Percentiles rank a stretch among this genome's conserved stretches.
These are phyloP conservation scores for Tiliacea citrago DNA, from an alignment of 2,888 invertebrate genomes.

Conservation along the genomic window DNA sequence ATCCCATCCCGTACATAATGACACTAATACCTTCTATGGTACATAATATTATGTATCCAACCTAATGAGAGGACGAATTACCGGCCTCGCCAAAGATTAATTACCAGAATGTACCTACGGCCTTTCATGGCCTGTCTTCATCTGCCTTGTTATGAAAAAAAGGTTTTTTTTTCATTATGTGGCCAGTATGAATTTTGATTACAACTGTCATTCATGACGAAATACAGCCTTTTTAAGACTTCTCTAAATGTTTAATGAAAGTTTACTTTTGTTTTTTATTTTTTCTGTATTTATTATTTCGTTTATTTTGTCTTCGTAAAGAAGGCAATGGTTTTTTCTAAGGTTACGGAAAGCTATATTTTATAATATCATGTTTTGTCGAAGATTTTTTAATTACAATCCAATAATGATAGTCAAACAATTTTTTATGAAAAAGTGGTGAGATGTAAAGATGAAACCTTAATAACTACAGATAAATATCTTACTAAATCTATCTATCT, in stretches of 20 bases:
- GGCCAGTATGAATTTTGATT: slow-evolving; percentile 59
- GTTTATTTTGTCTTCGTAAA: not conserved
- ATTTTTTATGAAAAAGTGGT: not conserved
- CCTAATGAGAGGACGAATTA: slow-evolving; percentile 29
- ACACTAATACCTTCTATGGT: not conserved
- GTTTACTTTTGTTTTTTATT: slow-evolving; percentile 28
- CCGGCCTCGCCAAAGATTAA: slow-evolving; percentile 64
- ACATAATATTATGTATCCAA: slow-evolving; percentile 18
- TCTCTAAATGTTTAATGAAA: slow-evolving; percentile 39
- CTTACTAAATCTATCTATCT: no score
- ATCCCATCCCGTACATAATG: not conserved
- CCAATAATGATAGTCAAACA: no score
- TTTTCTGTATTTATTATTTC: not conserved
- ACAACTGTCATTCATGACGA: slow-evolving; percentile 32
- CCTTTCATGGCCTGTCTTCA: slow-evolving; percentile 33
- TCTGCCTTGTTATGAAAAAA: slow-evolving; percentile 62
- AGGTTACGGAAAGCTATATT: not conserved
- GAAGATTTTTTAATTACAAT: not conserved
- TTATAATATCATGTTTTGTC: not conserved
- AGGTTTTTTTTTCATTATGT: slow-evolving; percentile 55
- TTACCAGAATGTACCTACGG: slow-evolving; percentile 55
- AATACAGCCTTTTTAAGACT: slow-evolving; percentile 35
- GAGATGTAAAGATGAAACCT: not conserved
- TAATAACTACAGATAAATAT: no score
- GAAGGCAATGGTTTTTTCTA: not conserved